Conservation (phyloP, 2,888 invertebrate genomes). For the Lissocephala sabroskyi region DNA sequence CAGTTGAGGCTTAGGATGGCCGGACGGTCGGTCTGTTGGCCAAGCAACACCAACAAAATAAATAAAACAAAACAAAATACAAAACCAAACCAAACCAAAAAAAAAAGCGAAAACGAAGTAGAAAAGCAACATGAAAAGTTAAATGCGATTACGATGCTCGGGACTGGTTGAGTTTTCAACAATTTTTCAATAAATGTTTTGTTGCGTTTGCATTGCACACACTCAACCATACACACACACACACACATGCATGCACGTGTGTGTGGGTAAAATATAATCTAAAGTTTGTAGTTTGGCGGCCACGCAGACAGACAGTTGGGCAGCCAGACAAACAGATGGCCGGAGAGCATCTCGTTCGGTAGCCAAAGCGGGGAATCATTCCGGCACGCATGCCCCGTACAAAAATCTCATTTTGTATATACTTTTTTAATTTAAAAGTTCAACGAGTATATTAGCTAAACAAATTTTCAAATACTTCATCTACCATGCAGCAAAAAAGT, state of each 20-base stretch:
- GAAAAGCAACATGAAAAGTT: conserved; percentile 28
- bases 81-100: no score
- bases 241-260: neutral
- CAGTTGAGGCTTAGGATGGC: conserved; percentile 19
- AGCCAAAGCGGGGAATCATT: no score
- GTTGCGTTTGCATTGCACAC: conserved; percentile 9
- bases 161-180: conserved; percentile 49
- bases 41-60: conserved; percentile 12
- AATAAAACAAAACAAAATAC: no score
- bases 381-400: conserved; percentile 12
- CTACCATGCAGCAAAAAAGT: no score
- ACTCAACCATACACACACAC: neutral
- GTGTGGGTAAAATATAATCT: no score
- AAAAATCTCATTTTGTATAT: neutral
- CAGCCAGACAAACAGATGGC: no score
- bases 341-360: no score
- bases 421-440: no score
- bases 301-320: no score
- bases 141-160: conserved; percentile 56
- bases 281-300: neutral
- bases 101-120: conserved; percentile 4
- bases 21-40: no score
- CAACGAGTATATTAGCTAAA: no score
- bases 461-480: no score
- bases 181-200: conserved; percentile 42